Percentiles rank a stretch among this genome's conserved stretches.
These are phyloP conservation scores for Ephialtes manifestator DNA, from an alignment of 2,888 invertebrate species.

Conservation along the genomic window DNA sequence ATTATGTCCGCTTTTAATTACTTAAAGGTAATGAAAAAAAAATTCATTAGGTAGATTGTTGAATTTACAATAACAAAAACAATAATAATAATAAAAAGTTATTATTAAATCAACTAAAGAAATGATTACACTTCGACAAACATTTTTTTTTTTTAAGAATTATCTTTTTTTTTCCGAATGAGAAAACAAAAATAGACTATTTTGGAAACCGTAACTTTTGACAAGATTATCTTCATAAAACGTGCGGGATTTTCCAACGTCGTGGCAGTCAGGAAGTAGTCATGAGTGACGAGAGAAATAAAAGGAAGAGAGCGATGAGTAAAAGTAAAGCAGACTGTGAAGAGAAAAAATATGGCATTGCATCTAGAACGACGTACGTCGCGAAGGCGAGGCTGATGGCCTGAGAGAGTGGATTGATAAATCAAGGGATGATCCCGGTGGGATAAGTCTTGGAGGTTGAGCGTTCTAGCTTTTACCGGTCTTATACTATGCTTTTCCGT, in stretches of 20 bases:
- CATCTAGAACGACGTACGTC: conserved; percentile 36
- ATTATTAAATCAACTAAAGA: no score
- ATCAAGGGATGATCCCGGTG: conserved; percentile 77
- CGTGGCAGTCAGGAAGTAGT: conserved; percentile 1
- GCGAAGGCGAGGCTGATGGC: conserved; percentile 23
- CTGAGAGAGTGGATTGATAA: conserved; percentile 77
- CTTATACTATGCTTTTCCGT: background rate
- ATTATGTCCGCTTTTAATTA: no score
- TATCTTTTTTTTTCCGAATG: background rate
- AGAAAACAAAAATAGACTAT: background rate
- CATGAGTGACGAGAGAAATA: conserved; percentile 33
- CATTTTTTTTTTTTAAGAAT: no score
- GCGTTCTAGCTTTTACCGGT: conserved; percentile 6
- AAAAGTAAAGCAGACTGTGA: background rate
- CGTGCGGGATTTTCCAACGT: conserved; percentile 4
- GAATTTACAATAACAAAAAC: no score
- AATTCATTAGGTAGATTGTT: no score
- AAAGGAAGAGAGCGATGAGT: conserved; percentile 18
- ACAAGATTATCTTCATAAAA: background rate
- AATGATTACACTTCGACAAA: no score
- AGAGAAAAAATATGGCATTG: background rate
- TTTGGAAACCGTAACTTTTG: background rate
- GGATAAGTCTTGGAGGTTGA: conserved; percentile 55
- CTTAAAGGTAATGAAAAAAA: no score
- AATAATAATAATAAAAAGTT: no score